Conservation (phyloP, 2,113 vertebrate genomes). For the Phylloscopus trochilus region DNA sequence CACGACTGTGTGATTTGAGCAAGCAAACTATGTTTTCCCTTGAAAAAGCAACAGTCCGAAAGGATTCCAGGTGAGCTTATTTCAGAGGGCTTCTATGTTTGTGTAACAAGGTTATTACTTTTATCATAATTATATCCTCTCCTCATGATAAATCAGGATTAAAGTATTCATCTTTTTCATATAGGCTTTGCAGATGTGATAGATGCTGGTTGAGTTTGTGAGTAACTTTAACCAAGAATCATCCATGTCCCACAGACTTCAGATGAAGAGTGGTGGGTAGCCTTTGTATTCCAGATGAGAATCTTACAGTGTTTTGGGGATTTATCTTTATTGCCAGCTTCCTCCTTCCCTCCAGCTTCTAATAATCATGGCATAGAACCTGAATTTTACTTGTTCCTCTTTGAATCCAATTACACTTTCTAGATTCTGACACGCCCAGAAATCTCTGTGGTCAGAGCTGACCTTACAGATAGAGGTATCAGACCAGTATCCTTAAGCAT, state of each 20-base stretch:
- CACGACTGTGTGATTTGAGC: slow-evolving; percentile 79
- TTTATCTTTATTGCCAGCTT: background rate
- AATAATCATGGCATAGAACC: background rate
- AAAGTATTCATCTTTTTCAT: background rate
- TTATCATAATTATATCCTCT: background rate
- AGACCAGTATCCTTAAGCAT: background rate
- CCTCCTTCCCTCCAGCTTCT: background rate
- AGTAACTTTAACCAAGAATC: background rate
- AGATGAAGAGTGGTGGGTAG: background rate
- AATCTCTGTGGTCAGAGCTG: background rate
- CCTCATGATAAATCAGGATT: background rate
- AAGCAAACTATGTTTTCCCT: slow-evolving; percentile 83
- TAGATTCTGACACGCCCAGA: background rate
- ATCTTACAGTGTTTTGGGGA: background rate
- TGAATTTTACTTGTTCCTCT: background rate
- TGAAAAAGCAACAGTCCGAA: slow-evolving; percentile 85
- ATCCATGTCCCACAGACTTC: background rate
- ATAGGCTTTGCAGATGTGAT: background rate
- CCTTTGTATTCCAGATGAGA: background rate
- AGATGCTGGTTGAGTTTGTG: background rate
- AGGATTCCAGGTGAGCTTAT: slow-evolving; percentile 84
- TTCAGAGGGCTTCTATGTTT: background rate
- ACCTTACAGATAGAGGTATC: background rate
- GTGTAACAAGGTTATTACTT: background rate
- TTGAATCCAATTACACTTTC: background rate